These are phyloP conservation scores for Gila orcuttii DNA, from an alignment of 2,113 vertebrate genomes.

Conservation along the genomic window DNA sequence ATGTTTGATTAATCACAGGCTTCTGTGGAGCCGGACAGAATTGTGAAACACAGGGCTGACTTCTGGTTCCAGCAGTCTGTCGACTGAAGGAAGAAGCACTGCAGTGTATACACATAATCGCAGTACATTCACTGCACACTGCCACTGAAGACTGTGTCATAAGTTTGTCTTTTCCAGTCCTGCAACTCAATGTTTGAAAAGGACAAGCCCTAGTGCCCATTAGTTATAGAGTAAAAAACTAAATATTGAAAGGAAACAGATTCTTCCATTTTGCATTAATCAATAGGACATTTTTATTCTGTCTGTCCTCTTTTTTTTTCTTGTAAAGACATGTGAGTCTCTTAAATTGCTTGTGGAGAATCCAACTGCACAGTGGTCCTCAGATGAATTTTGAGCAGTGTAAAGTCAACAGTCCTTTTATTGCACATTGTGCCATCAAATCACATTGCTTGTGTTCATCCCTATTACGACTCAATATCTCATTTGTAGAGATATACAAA, in stretches of 20 bases:
- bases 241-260: background rate
- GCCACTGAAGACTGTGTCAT: background rate
- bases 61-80: conserved; percentile 43
- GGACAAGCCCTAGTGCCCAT: background rate
- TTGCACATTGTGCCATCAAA: conserved; percentile 13
- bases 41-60: conserved; percentile 56
- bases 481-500: background rate
- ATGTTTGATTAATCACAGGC: conserved; percentile 71
- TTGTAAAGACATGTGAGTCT: conserved; percentile 60
- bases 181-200: background rate
- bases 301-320: conserved; percentile 41
- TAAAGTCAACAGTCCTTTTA: conserved; percentile 51
- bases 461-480: background rate
- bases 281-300: conserved; percentile 49
- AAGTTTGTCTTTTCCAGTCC: conserved; percentile 26
- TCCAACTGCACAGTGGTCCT: conserved; percentile 43
- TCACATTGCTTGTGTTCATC: background rate
- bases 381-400: conserved; percentile 37
- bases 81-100: conserved; percentile 25
- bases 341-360: conserved; percentile 56
- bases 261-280: conserved; percentile 53
- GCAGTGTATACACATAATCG: conserved; percentile 28
- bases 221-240: background rate
- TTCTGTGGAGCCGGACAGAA: conserved; percentile 62
- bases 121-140: conserved; percentile 15